phyloP scores from a whole-genome alignment of 2,797 vertebrate genomes.

The Toxotes lorentzi region DNA sequence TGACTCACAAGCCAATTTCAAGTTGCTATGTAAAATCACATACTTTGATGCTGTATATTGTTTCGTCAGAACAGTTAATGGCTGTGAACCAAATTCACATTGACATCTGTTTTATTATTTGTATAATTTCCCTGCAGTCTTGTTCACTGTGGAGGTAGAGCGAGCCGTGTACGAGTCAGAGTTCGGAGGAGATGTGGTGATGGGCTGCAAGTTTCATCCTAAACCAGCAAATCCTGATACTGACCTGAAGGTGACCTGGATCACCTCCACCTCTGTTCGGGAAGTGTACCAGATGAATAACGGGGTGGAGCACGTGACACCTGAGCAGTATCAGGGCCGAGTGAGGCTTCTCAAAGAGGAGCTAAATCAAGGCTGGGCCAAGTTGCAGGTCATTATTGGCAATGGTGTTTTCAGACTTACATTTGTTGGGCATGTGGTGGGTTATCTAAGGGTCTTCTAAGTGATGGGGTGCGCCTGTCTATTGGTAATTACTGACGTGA shows the following conservation, averaged over 20 bases:
- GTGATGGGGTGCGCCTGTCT: too few species aligned
- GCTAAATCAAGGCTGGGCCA: slow-evolving; percentile 83
- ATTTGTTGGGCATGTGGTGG: background rate
- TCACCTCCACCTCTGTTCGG: accelerated
- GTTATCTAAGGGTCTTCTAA: too few species aligned
- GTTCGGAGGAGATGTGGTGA: slow-evolving; percentile 83
- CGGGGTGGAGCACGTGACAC: slow-evolving; percentile 63
- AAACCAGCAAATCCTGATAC: slow-evolving; percentile 31
- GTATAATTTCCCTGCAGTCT: slow-evolving; percentile 73
- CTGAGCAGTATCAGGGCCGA: slow-evolving; percentile 80
- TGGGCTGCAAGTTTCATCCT: slow-evolving; percentile 90
- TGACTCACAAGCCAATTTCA: background rate
- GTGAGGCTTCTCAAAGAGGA: slow-evolving; percentile 82
- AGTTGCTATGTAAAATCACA: background rate
- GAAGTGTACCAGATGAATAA: slow-evolving; percentile 80
- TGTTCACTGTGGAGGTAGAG: slow-evolving; percentile 88
- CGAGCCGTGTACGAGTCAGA: slow-evolving; percentile 78
- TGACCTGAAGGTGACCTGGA: slow-evolving; percentile 82
- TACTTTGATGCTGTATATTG: background rate
- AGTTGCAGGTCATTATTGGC: slow-evolving; percentile 82
- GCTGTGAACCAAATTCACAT: background rate
- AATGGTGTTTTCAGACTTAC: background rate
- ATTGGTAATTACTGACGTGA: background rate
- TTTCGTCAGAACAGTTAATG: background rate
- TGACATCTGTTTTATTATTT: background rate